phyloP scores from a whole-genome alignment of 2,797 vertebrate species.

The Furcifer pardalis region DNA sequence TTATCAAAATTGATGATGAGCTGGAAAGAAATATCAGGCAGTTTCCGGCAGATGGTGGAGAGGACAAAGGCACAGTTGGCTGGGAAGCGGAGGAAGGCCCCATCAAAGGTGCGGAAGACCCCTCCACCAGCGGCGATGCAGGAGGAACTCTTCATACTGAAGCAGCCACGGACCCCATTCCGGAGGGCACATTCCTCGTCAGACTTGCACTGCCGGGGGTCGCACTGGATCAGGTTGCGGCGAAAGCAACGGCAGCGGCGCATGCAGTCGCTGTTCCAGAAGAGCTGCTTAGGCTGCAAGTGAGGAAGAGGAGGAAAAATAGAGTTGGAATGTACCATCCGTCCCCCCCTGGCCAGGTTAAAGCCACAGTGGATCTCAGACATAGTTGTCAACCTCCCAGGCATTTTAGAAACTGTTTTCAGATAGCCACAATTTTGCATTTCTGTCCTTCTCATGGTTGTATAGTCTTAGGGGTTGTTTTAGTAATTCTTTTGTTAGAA shows the following conservation, averaged over 20 bases:
- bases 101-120: conserved; percentile 95
- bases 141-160: conserved; percentile 88
- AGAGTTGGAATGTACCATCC: neutral
- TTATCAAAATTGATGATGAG: conserved; percentile 99
- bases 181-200: conserved; percentile 91
- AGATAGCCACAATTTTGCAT: no score
- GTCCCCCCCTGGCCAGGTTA: neutral
- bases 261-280: conserved; percentile 95
- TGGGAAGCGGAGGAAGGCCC: conserved; percentile 92
- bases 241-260: conserved; percentile 97
- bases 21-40: conserved; percentile 97
- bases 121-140: conserved; percentile 93
- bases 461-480: no score
- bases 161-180: conserved; percentile 89
- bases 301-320: neutral
- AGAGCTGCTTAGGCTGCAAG: conserved; percentile 94
- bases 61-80: conserved; percentile 97
- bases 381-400: no score
- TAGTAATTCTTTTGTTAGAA: no score
- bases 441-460: no score
- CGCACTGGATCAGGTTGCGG: conserved; percentile 95
- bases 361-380: neutral
- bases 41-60: conserved; percentile 98
- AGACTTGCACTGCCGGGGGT: conserved; percentile 92
- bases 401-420: no score